phyloP scores from a whole-genome alignment of 2,888 invertebrate genomes.

The Dyspetes luteomarginatus region DNA sequence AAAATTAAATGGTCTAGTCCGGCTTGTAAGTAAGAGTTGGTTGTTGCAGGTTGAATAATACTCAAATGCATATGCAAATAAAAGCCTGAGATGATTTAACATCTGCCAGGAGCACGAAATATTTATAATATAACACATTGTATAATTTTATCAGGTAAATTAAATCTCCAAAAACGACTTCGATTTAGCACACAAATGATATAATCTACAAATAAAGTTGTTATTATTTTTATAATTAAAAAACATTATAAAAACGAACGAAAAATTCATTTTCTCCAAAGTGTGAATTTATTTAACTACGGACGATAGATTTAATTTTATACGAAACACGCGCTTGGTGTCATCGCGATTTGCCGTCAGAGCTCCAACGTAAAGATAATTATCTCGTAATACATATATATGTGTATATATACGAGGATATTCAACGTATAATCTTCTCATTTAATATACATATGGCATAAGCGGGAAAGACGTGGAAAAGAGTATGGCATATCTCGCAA shows the following conservation, averaged over 20 bases:
- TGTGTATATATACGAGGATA: constrained; percentile 9
- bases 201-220: too few relatives aligned
- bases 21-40: too few relatives aligned
- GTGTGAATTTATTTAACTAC: neutral
- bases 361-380: constrained; percentile 45
- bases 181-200: too few relatives aligned
- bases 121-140: neutral
- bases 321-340: constrained; percentile 13
- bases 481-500: constrained; percentile 10
- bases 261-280: neutral
- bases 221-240: too few relatives aligned
- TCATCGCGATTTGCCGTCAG: constrained; percentile 19
- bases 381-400: constrained; percentile 50
- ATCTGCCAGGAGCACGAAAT: neutral
- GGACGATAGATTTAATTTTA: constrained; percentile 43
- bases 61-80: neutral
- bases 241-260: neutral
- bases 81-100: neutral
- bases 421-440: neutral
- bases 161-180: too few relatives aligned
- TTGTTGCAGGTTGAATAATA: too few relatives aligned
- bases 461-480: constrained; percentile 4
- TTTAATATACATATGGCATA: constrained; percentile 11
- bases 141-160: too few relatives aligned
- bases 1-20: too few relatives aligned